Base-by-base conservation (phyloP, 2,888 invertebrate genomes). In the Siphlonurus alternatus region DNA sequence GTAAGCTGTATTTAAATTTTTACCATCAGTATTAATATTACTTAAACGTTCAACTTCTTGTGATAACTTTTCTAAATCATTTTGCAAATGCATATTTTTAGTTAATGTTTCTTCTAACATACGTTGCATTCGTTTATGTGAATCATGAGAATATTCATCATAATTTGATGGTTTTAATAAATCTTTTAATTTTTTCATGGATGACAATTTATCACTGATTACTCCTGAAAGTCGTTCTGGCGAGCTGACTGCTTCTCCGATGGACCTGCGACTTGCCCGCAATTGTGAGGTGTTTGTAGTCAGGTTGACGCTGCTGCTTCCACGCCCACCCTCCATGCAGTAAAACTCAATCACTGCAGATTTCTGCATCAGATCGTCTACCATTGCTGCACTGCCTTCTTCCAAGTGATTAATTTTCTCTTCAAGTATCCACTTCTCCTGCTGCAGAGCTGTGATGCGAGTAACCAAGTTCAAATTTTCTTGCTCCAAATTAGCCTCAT, bases 81-180 rank as follows among this genome's bases (percentile, higher is more conserved):
- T 66, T 69, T 79, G 77, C 63, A 79, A 71, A 70, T 78, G 76
- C 77, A 79, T 78, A 70, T 79, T 79, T 68, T 79, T 79, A 23
- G 77, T 78, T 7, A 79, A 73, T 1, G 77, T 79, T 70, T 79
- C 79, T 68, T 79, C 79, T 25, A 79, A 69, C 74, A 79, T 76
- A 54, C 74, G 70, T 69, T 78, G 78, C 66, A 78, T 70, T 64
- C 75, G 75, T 61, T 69, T 67, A 59, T 70, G 70, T 2, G 59
- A 53, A 61, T 72, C 71, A 59, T 65, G 71, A 56, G 73, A 67
- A 64, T 73, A 72, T 62, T 74, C 73, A 61, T 76, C 76, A 19
- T n/a, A n/a, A n/a, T 74, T 63, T 62, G 63, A 59, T 25, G 54
- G 62, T 61, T 62, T 66, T 61, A 63, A n/a, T 25, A 66, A 63